These are phyloP conservation scores for Ptilodon capucinus DNA, from an alignment of 2,888 invertebrate species.

Conservation along the genomic window DNA sequence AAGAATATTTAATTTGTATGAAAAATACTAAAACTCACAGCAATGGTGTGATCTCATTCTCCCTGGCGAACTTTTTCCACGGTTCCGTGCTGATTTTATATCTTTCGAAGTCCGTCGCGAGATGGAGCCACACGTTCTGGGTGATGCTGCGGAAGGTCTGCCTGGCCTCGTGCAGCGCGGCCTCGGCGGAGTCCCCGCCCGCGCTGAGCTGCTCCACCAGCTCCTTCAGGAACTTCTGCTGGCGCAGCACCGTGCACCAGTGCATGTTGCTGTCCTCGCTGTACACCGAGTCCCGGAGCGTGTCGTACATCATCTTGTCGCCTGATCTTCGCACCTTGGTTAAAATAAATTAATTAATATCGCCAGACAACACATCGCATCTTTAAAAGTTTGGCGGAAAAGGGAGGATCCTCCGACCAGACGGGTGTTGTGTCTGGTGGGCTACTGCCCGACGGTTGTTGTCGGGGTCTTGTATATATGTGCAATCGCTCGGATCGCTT, in stretches of 20 bases:
- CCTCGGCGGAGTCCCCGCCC: conserved; percentile 69
- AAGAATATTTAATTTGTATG: no score
- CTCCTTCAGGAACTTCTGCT: conserved; percentile 88
- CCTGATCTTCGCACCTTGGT: conserved; percentile 81
- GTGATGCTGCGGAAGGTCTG: conserved; percentile 83
- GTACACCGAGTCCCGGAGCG: conserved; percentile 64
- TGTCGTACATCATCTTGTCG: conserved; percentile 83
- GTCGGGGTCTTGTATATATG: no score
- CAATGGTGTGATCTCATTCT: conserved; percentile 46
- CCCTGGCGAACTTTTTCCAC: conserved; percentile 74
- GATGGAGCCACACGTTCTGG: conserved; percentile 84
- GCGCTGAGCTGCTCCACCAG: conserved; percentile 84
- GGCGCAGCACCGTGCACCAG: conserved; percentile 87
- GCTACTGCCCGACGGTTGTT: no score
- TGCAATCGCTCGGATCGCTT: no score
- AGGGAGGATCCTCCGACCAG: no score
- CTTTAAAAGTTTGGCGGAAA: no score
- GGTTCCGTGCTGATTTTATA: conserved; percentile 80
- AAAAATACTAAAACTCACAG: conserved; percentile 58
- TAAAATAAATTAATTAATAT: not conserved
- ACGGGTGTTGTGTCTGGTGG: no score
- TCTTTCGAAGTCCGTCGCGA: conserved; percentile 87
- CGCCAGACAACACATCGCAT: no score
- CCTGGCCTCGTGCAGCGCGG: conserved; percentile 77
- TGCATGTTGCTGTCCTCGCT: conserved; percentile 87